Percentiles rank a stretch among this genome's conserved stretches.
Evolutionary conservation across 2,797 vertebrate genomes (phyloP).

Genomic region (Salmo trutta): DNA sequence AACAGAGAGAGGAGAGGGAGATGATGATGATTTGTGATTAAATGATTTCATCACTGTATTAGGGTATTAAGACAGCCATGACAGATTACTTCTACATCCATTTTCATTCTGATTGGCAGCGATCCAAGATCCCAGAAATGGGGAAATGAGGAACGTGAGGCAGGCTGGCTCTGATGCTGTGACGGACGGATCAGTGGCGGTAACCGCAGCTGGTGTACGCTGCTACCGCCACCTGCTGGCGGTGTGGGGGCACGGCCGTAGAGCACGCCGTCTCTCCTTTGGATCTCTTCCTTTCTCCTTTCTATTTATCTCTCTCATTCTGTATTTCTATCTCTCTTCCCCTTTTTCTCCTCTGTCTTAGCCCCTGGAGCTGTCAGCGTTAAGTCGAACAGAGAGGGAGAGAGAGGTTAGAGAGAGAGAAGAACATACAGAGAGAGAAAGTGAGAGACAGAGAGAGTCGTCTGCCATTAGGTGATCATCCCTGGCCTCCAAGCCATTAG

Average conservation of each 20-base stretch:
- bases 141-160: slow-evolving; percentile 20
- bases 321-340: not conserved
- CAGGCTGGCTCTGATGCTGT: slow-evolving; percentile 6
- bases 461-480: not conserved
- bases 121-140: slow-evolving; percentile 66
- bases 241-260: not conserved
- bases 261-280: not conserved
- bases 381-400: not conserved
- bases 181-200: slow-evolving; percentile 10
- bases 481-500: no score
- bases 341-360: not conserved
- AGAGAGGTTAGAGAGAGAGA: not conserved
- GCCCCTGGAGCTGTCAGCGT: no score
- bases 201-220: slow-evolving; percentile 42
- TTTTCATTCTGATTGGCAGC: slow-evolving; percentile 77
- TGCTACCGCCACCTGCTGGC: slow-evolving; percentile 72
- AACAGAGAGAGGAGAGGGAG: slow-evolving; percentile 16
- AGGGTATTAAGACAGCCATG: slow-evolving; percentile 76
- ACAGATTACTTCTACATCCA: slow-evolving; percentile 79
- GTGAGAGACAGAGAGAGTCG: not conserved
- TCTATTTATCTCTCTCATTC: not conserved
- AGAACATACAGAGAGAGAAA: not conserved
- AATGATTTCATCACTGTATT: slow-evolving; percentile 78
- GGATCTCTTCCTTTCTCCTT: not conserved
- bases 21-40: slow-evolving; percentile 72